Conservation (phyloP, 2,797 vertebrate species). For the Linurgus olivaceus region DNA sequence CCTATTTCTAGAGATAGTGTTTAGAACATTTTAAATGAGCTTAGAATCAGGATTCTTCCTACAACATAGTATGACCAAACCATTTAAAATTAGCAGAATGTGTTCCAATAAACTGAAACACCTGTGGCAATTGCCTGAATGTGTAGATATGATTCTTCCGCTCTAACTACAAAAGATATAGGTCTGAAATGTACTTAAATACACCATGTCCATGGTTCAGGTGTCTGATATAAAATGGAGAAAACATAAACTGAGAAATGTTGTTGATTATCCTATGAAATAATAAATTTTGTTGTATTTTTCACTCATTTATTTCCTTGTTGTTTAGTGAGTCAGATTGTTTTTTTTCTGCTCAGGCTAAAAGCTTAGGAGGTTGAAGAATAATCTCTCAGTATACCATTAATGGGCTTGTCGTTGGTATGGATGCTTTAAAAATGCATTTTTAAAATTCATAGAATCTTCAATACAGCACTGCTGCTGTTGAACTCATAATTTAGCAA, state of each 20-base stretch:
- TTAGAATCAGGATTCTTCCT: not conserved
- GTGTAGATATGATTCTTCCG: not conserved
- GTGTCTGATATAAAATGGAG: not conserved
- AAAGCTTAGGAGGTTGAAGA: not conserved
- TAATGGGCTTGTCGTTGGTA: not conserved
- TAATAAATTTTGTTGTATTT: not conserved
- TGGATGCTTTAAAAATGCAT: not conserved
- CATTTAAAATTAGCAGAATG: not conserved
- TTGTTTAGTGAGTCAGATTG: not conserved
- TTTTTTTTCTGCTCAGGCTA: not conserved
- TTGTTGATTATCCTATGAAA: not conserved
- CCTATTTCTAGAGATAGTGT: not conserved
- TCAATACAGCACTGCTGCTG: not conserved
- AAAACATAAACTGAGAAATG: not conserved
- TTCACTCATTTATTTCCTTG: not conserved
- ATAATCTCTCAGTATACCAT: not conserved
- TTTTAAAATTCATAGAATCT: not conserved
- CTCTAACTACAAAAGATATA: not conserved
- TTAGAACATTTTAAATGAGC: not conserved
- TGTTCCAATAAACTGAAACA: not conserved
- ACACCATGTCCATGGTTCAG: rapidly evolving
- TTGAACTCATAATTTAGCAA: not conserved
- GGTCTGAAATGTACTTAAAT: not conserved
- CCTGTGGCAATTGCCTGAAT: not conserved
- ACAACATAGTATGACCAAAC: not conserved